Percentiles rank a stretch among this genome's conserved stretches.
Conservation (phyloP, 2,797 vertebrate genomes). For the Poeciliopsis infans region DNA sequence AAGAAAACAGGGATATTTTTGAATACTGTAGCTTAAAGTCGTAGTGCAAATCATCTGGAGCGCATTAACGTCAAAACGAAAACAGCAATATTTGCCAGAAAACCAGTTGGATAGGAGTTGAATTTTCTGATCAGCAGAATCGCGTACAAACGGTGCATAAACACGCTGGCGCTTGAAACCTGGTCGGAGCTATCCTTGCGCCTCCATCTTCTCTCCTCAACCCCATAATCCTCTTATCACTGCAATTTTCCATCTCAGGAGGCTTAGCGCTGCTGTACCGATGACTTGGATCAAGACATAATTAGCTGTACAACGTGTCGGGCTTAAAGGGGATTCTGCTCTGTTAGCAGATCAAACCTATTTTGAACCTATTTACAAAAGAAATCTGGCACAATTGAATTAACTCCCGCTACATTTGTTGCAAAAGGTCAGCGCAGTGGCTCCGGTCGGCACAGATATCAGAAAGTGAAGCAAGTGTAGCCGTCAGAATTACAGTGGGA, state of each 20-base stretch:
- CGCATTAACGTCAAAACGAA: slow-evolving; percentile 53
- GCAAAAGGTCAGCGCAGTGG: slow-evolving; percentile 4
- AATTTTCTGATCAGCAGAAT: slow-evolving; percentile 53
- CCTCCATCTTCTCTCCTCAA: slow-evolving; percentile 23
- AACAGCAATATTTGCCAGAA: slow-evolving; percentile 42
- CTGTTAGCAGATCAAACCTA: slow-evolving; percentile 35
- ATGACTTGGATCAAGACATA: slow-evolving; percentile 41
- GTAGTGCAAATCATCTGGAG: slow-evolving; percentile 64
- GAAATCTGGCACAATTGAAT: slow-evolving; percentile 47
- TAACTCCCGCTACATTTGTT: slow-evolving; percentile 18
- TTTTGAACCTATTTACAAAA: slow-evolving; percentile 24
- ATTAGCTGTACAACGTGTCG: slow-evolving; percentile 28
- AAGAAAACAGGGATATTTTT: slow-evolving; percentile 9
- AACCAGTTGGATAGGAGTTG: slow-evolving; percentile 31
- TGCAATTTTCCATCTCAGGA: slow-evolving; percentile 37
- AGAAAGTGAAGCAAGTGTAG: slow-evolving; percentile 10
- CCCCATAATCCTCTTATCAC: slow-evolving; percentile 47
- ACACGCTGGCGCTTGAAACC: slow-evolving; percentile 19
- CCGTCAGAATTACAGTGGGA: neutral
- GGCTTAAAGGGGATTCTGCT: slow-evolving; percentile 12
- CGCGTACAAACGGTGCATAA: slow-evolving; percentile 39
- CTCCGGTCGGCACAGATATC: neutral
- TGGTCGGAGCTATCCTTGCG: slow-evolving; percentile 7
- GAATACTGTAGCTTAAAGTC: slow-evolving; percentile 18
- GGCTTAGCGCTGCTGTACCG: slow-evolving; percentile 32